phyloP scores from a whole-genome alignment of 2,113 vertebrate genomes.

The Neofelis nebulosa region DNA sequence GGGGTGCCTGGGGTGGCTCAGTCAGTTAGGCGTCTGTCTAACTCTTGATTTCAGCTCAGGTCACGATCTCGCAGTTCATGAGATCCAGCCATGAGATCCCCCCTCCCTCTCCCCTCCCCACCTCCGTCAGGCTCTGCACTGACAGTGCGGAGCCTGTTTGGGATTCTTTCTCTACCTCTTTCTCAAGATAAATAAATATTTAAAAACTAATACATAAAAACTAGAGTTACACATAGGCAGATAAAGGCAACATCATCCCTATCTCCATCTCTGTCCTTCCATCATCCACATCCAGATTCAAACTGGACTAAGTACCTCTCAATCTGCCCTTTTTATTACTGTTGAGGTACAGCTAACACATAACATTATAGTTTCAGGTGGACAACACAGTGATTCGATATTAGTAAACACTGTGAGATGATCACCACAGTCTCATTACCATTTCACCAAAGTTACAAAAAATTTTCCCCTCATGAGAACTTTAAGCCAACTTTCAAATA shows the following conservation, averaged over 20 bases:
- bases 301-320: neutral
- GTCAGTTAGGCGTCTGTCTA: too few relatives aligned
- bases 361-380: neutral
- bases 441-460: neutral
- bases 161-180: too few relatives aligned
- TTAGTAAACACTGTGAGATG: neutral
- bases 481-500: neutral
- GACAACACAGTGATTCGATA: neutral
- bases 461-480: neutral
- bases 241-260: neutral
- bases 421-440: neutral
- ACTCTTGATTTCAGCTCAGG: too few relatives aligned
- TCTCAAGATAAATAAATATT: slow-evolving; percentile 7
- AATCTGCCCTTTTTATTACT: neutral
- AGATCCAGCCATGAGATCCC: too few relatives aligned
- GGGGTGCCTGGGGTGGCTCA: too few relatives aligned
- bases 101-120: too few relatives aligned
- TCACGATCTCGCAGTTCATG: too few relatives aligned
- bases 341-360: neutral
- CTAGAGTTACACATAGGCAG: neutral
- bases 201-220: slow-evolving; percentile 24
- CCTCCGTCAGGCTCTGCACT: too few relatives aligned
- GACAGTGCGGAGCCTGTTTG: too few relatives aligned
- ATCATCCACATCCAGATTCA: neutral
- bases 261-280: neutral